Percentiles rank a stretch among this genome's conserved stretches.
Conservation (phyloP, 2,797 vertebrate genomes). For the Galagoides demidoff region DNA sequence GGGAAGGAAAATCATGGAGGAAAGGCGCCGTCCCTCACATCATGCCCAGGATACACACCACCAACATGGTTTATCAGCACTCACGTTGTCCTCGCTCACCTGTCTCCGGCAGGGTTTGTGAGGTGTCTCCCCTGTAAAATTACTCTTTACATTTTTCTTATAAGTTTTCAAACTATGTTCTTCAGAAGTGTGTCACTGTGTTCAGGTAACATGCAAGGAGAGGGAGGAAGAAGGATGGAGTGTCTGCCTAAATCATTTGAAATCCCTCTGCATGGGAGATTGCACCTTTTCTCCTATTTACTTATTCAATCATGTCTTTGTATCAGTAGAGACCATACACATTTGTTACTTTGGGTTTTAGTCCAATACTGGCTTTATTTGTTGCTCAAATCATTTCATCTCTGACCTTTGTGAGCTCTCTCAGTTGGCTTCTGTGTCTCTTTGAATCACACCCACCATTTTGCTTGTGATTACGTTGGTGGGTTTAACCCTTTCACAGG, state of each 20-base stretch:
- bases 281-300: neutral
- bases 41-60: neutral
- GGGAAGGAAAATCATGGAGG: neutral
- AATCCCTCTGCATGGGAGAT: neutral
- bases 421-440: neutral
- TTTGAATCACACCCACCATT: neutral
- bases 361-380: neutral
- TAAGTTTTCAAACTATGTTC: neutral
- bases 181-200: neutral
- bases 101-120: neutral
- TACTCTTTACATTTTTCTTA: neutral
- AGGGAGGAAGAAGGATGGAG: neutral
- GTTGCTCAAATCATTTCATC: neutral
- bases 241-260: neutral
- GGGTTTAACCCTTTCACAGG: neutral
- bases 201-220: neutral
- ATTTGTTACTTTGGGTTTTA: neutral
- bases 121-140: neutral
- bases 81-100: neutral
- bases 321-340: neutral
- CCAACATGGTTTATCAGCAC: neutral
- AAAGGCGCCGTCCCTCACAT: neutral
- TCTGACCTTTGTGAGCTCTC: neutral
- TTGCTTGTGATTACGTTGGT: neutral
- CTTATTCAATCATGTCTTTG: neutral